Base-by-base conservation (phyloP, 2,797 vertebrate species). In the Luscinia megarhynchos region DNA sequence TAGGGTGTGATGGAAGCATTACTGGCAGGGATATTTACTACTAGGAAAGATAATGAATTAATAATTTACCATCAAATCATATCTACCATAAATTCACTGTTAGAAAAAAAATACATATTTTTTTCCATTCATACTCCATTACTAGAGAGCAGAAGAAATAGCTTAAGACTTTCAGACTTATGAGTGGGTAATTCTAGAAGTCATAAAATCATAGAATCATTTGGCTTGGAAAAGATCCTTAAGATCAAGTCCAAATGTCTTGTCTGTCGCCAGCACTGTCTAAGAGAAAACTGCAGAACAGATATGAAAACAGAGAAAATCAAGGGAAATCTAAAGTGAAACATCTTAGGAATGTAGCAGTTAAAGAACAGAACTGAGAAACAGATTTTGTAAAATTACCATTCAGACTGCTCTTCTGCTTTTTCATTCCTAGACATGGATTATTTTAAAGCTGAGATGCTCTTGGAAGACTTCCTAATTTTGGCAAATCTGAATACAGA, bases 261-360 rank as follows among this genome's bases (percentile, higher is more conserved):
- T 12, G 21, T 63, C 72, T 74, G 48, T 62, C 75, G 34, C 61
- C 58, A 79, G 70, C 21, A 84, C 64, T 32, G 38, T 43, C 61
- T 61, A 61, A 63, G 48, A 67, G 50, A 91, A 75, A 94, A 84
- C 19, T 88, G 84, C 18, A 88, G 84, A 95, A 63, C 17, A 93
- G 67, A 64, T 17, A 66, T 8, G 40, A 87, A 90, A 88, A 54
- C 53, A 88, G 59, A 82, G 41, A 83, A 90, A 86, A 77, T 14
- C 11, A 46, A 40, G 26, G 76, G 12, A 89, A 83, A 76, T 62
- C 18, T 67, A 21, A 92, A 61, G 41, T 34, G 43, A 84, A 92
- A 77, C 50, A 32, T n/a, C 29, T 85, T 55, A 64, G 86, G 67
- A 75, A 76, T 51, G 5, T 61, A 76, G 82, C 14, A 50, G 40